Percentiles rank a stretch among this genome's conserved stretches.
Conservation (phyloP, 2,113 vertebrate genomes). For the Chionomys nivalis region DNA sequence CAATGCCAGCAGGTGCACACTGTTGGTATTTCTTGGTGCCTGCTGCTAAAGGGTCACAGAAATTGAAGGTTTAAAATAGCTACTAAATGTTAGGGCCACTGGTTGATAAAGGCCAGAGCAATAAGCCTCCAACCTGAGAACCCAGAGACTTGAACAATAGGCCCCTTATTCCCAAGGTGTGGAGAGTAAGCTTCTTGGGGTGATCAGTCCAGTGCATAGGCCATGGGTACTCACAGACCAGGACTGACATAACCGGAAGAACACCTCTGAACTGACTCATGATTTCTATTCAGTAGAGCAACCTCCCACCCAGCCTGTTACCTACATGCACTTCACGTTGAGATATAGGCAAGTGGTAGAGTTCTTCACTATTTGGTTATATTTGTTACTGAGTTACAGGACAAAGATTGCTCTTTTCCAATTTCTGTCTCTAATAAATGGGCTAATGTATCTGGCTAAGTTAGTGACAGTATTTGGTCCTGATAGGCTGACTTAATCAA, state of each 20-base stretch:
- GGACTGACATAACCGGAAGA: neutral
- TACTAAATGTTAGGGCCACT: neutral
- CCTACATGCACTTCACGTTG: neutral
- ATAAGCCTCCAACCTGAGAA: neutral
- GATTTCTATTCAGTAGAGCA: neutral
- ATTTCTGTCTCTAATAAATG: slow-evolving; percentile 83
- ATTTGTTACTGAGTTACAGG: slow-evolving; percentile 81
- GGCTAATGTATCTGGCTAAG: slow-evolving; percentile 59
- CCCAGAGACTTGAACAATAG: neutral
- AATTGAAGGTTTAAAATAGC: neutral
- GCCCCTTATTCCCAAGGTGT: neutral
- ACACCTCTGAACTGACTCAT: neutral
- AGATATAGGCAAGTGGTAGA: slow-evolving; percentile 47
- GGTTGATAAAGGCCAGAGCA: neutral
- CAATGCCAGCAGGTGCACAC: neutral
- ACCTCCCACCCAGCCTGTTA: neutral
- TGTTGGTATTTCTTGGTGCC: neutral
- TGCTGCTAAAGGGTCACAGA: neutral
- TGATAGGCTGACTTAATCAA: slow-evolving; percentile 87
- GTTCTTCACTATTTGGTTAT: slow-evolving; percentile 76
- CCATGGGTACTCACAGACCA: neutral
- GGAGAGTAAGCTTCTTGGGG: neutral
- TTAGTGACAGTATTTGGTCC: slow-evolving; percentile 81
- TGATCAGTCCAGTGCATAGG: neutral
- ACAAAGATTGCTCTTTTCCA: slow-evolving; percentile 80